Conservation (phyloP, 2,113 vertebrate genomes). For the Andinoacara biseriatus region DNA sequence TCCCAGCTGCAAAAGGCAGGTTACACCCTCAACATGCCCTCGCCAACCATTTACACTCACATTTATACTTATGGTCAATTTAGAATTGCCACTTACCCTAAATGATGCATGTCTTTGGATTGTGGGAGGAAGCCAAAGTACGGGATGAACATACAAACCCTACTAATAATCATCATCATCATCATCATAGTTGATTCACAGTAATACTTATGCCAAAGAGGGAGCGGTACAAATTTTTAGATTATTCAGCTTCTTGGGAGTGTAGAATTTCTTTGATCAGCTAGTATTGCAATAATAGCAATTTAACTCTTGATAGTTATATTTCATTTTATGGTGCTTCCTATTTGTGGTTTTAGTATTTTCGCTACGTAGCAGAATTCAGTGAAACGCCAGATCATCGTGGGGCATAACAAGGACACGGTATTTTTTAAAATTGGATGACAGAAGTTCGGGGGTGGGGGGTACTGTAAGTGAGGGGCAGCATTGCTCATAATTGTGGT, state of each 20-base stretch:
- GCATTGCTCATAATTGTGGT: slow-evolving; percentile 22
- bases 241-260: neutral
- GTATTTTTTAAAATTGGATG: slow-evolving; percentile 4
- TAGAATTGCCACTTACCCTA: no score
- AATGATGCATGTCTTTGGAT: no score
- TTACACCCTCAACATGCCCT: no score
- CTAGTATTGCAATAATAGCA: neutral
- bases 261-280: neutral
- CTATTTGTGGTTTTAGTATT: neutral
- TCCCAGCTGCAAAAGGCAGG: no score
- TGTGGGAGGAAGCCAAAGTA: no score
- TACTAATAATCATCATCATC: neutral
- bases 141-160: no score
- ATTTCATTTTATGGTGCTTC: neutral
- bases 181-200: slow-evolving; percentile 1
- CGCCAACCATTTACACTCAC: no score
- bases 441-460: neutral
- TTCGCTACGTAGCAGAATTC: neutral
- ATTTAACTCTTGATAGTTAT: neutral
- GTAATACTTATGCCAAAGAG: slow-evolving; percentile 9
- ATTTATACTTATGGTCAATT: no score
- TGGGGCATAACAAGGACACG: neutral
- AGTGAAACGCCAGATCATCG: neutral
- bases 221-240: neutral
- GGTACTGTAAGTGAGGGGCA: slow-evolving; percentile 2